Percentiles rank a stretch among this genome's conserved stretches.
phyloP scores from a whole-genome alignment of 2,797 vertebrate genomes.

The Eurystomus glaucurus region DNA sequence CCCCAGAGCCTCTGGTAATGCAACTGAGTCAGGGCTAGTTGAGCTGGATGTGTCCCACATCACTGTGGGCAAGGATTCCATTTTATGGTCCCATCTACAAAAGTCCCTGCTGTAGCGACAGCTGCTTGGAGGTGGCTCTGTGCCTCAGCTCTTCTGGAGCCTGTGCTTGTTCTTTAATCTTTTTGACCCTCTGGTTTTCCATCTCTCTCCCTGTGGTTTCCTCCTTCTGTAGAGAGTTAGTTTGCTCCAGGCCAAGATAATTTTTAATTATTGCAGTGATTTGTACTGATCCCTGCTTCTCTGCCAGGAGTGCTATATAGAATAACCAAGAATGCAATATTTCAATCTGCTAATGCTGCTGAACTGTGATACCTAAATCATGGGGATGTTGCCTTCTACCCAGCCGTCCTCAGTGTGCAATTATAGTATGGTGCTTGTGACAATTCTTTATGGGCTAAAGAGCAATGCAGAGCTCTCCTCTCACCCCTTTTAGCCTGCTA shows the following conservation, averaged over 20 bases:
- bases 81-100: neutral
- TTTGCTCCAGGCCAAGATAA: slow-evolving; percentile 31
- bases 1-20: neutral
- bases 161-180: neutral
- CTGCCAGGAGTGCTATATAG: slow-evolving; percentile 9
- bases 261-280: slow-evolving; percentile 57
- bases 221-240: neutral
- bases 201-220: neutral
- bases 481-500: slow-evolving; percentile 47
- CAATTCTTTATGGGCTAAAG: slow-evolving; percentile 40
- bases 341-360: slow-evolving; percentile 23
- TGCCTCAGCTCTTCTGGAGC: neutral
- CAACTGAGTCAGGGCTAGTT: neutral
- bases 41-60: neutral
- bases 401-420: neutral
- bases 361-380: slow-evolving; percentile 60
- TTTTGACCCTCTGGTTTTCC: slow-evolving; percentile 18
- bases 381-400: neutral
- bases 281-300: slow-evolving; percentile 32
- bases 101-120: neutral
- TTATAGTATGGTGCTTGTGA: slow-evolving; percentile 6
- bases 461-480: slow-evolving; percentile 14
- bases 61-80: neutral
- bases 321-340: slow-evolving; percentile 37
- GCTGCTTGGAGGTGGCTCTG: neutral